Base-by-base conservation (phyloP, 2,113 vertebrate species). In the Alexandromys fortis region DNA sequence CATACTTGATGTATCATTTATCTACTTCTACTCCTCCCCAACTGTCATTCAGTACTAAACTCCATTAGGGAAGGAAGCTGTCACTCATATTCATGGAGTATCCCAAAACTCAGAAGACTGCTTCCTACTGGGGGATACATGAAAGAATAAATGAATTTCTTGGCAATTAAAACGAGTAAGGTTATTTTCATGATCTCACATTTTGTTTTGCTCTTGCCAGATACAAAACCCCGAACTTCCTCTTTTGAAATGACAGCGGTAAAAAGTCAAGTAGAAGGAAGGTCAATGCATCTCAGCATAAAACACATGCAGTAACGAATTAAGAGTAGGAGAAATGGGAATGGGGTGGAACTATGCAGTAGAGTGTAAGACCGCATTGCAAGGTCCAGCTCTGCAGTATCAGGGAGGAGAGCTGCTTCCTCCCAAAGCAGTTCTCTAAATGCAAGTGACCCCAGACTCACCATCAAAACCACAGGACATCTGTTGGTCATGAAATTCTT, bases 191-290 rank as follows among this genome's bases (percentile, higher is more conserved):
- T 11, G 10, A 81, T 19, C n/a, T 86, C 47, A 17, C 35, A 77
- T 38, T 65, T 72, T 86, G 30, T 47, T 81, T 89, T 2, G 19
- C 11, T 94, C 86, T 61, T 92, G 38, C 12, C 35, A 92, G 82
- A 73, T 28, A 89, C 26, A 10, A 42, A 55, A 92, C 88, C 35
- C 10, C 33, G 7, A 90, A 73, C 52, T 47, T 92, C 38, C 58
- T 33, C 67, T 21, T 49, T 24, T 76, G 77, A 96, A 96, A 85
- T 35, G 90, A 68, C 9, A 28, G 12, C 14, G 28, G 28, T 75
- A 42, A 86, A 86, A 92, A 87, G 70, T 9, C 92, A 95, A 91
- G 72, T 0, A 78, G 68, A 94, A 95, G 58, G 83, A 79, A 86
- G 86, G 93, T 24, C 38, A 58, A 21, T 30, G 19, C 6, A 75